Evolutionary conservation across 2,113 vertebrate species (phyloP), one percentile per base, ranked within the genome.

Genomic region (Alouatta palliata): DNA sequence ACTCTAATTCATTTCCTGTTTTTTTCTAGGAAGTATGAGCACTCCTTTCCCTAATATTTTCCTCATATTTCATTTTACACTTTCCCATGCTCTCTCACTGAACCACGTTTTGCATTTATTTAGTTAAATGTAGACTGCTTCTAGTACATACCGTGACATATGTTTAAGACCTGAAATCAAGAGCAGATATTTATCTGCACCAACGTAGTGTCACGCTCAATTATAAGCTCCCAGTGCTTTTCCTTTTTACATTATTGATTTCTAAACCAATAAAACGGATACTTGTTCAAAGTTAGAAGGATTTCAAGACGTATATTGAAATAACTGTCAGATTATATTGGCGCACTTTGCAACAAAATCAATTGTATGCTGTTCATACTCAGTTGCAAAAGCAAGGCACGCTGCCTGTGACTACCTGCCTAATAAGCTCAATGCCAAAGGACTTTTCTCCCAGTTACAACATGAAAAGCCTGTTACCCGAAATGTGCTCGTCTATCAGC

Each of bases 261-360:
- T 96, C 56, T 58, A 87, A 89, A 54, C 66, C 37, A 32, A 84
- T 71, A 66, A 73, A 71, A 91, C 71, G 93, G 75, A 91, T 83
- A 87, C n/a, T 75, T 83, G 73, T 76, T 95, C 25, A 89, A 80
- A 73, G 91, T 70, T 71, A 87, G 90, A 95, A 94, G 64, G 83
- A 81, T 64, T 90, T 87, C 13, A 56, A 84, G 94, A 64, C 56
- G 73, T 5, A 23, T 61, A 80, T 8, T 83, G 94, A 97, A 94
- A 89, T 84, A 94, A 75, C 84, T 90, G 83, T 97, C 96, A 96
- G 97, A 95, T 81, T 35, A 40, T 64, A 95, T 97, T 70, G 71
- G 84, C 32, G 21, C 3, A 35, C 83, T 87, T 16, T 87, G 96
- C 8, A 37, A 89, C 90, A 91, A 75, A 90, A 94, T 95, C 71